Conservation (phyloP, 2,113 vertebrate species). For the Tychaedon coryphoeus region DNA sequence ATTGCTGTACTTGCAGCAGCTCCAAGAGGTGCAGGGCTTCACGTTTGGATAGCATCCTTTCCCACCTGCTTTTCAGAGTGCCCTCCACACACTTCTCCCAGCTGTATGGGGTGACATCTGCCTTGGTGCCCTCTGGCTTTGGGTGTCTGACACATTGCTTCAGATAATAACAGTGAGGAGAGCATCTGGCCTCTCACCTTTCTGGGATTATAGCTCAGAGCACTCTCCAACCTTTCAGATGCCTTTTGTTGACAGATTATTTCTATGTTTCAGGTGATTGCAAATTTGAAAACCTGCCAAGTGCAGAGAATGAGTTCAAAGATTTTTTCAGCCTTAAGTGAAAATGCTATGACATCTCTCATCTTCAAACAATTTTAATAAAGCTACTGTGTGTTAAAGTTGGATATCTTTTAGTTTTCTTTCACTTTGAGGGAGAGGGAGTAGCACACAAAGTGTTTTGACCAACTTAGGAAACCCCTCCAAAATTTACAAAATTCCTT, state of each 20-base stretch:
- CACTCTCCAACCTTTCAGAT: not conserved
- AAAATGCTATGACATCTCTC: not conserved
- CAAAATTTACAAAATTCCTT: not conserved
- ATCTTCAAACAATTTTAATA: not conserved
- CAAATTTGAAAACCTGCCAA: not conserved
- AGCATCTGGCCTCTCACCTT: not conserved
- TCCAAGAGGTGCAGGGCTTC: not conserved
- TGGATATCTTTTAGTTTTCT: not conserved
- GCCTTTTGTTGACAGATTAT: not conserved
- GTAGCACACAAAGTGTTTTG: not conserved
- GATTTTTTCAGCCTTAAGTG: not conserved
- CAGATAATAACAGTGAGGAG: not conserved
- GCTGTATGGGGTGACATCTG: accelerated
- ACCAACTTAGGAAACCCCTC: not conserved
- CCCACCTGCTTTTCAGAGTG: not conserved
- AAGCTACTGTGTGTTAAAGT: not conserved
- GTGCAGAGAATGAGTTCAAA: not conserved
- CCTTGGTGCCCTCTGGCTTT: not conserved
- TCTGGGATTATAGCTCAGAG: not conserved
- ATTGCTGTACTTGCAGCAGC: not conserved
- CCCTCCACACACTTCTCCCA: not conserved
- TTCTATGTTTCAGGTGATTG: not conserved
- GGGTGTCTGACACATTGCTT: not conserved
- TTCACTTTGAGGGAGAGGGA: not conserved
- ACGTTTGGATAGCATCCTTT: not conserved